phyloP scores from a whole-genome alignment of 2,797 vertebrate species.

The Setipinna tenuifilis region DNA sequence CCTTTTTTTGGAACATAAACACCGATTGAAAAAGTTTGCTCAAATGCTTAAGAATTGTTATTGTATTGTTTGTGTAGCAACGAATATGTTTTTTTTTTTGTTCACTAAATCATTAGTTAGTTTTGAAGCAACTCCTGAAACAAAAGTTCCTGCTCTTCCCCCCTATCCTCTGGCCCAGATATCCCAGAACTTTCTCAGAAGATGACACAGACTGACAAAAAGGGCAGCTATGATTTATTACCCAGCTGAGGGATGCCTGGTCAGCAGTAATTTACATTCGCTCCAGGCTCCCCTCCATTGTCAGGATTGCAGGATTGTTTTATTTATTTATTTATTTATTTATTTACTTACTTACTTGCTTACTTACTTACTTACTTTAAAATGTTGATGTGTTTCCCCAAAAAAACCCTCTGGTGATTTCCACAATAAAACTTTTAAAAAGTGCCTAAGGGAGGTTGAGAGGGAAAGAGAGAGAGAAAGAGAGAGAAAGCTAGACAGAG shows the following conservation, averaged over 20 bases:
- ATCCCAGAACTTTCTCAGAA: conserved; percentile 4
- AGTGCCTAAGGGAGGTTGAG: not conserved
- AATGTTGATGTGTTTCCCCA: not conserved
- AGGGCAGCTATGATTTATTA: conserved; percentile 12
- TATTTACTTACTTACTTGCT: no score
- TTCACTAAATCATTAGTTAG: not conserved
- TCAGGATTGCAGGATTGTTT: not conserved
- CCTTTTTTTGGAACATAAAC: no score
- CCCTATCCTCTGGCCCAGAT: not conserved
- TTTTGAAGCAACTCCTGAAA: not conserved
- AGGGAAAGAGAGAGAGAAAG: not conserved
- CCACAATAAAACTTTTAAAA: not conserved
- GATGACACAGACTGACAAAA: conserved; percentile 18
- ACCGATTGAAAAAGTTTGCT: no score
- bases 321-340: no score
- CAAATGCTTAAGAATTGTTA: no score
- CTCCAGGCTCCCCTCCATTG: not conserved
- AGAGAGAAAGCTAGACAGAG: not conserved
- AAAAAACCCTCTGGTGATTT: not conserved
- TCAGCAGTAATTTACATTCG: conserved; percentile 12
- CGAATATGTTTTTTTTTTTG: no score
- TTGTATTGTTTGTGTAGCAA: no score
- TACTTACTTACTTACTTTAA: no score
- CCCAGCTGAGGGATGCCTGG: conserved; percentile 11
- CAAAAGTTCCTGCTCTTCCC: not conserved